Evolutionary conservation across 2,888 invertebrate species (phyloP).

Genomic region (Lepas anatifera): DNA sequence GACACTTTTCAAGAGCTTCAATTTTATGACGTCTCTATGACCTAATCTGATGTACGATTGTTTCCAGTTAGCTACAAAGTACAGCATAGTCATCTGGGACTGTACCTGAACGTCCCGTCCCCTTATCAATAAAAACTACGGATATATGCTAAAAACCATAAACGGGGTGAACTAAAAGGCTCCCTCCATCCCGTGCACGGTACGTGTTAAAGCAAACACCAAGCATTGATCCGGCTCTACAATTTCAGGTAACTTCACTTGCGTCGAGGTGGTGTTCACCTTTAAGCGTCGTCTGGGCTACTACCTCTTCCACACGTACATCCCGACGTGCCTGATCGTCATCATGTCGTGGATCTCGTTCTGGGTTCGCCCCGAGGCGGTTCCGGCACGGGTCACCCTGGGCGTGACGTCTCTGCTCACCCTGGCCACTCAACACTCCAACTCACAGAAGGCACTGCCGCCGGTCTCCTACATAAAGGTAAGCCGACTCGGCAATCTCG

Average conservation of each 20-base stretch:
- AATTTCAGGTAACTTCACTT: conserved; percentile 74
- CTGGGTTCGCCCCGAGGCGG: conserved; percentile 30
- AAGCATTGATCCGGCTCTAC: too few species aligned
- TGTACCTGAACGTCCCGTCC: too few species aligned
- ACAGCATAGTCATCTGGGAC: too few species aligned
- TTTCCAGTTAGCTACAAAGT: too few species aligned
- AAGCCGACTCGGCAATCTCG: too few species aligned
- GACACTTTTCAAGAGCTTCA: too few species aligned
- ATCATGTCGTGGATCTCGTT: conserved; percentile 60
- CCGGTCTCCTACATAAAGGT: conserved; percentile 27
- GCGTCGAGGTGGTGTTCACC: conserved; percentile 79
- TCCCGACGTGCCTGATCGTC: conserved; percentile 85
- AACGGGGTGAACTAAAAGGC: too few species aligned
- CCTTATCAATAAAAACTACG: too few species aligned
- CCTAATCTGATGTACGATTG: too few species aligned
- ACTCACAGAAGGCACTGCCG: conserved; percentile 26
- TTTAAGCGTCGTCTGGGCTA: conserved; percentile 78
- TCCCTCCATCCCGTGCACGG: too few species aligned
- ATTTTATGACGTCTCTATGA: too few species aligned
- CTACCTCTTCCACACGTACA: conserved; percentile 85
- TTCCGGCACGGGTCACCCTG: conserved; percentile 26
- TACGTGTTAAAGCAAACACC: background rate
- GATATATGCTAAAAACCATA: too few species aligned
- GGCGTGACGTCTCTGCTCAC: conserved; percentile 28
- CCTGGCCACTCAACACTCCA: conserved; percentile 26